Evolutionary conservation across 2,888 invertebrate genomes (phyloP), one percentile per base, ranked within the genome.

Genomic region (Orthosia gracilis): DNA sequence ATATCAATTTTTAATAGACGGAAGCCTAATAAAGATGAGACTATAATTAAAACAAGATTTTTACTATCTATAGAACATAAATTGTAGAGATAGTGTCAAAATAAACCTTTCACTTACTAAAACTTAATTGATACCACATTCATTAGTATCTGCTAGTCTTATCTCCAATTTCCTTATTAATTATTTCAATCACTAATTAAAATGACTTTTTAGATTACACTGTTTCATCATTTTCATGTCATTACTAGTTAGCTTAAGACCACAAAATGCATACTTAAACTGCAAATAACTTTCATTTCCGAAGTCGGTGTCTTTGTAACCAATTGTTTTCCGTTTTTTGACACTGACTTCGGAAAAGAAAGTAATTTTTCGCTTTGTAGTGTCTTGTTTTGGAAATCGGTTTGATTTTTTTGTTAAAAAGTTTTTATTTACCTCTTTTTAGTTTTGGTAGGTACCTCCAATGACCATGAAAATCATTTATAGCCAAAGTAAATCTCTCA

Each of bases 71-170:
- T 13, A 15, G 15, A 68, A 31, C 21, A 17, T 47, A 31, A 49
- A 54, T 40, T 18, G 54, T 12, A 21, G 21, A 52, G 55, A 17
- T 18, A 52, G 17, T 17, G 54, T 54, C 21, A 18, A 1, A 65
- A 65, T 40, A 23, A 23, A 45, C 40, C 40, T 66, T 66, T 54
- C 65, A 40, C 65, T 54, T 23, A 40, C 21, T 13, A 54, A 52
- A 18, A 40, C 13, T 4, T 54, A 7, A 52, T 65, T n/a, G 15
- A 21, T 21, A 12, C 17, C 40, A 40, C 5, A 65, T 40, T 31
- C 2, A 23, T 40, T 54, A 1, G 7, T 12, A 64, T 11, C 21
- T 17, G 21, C 4, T 52, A 3, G 17, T 26, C 2, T 15, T 13
- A 45, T 68, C 52, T 5, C 13, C 17, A 18, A 52, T 70, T 54